Base-by-base conservation (phyloP, 2,797 vertebrate genomes). In the Capromys pilorides region DNA sequence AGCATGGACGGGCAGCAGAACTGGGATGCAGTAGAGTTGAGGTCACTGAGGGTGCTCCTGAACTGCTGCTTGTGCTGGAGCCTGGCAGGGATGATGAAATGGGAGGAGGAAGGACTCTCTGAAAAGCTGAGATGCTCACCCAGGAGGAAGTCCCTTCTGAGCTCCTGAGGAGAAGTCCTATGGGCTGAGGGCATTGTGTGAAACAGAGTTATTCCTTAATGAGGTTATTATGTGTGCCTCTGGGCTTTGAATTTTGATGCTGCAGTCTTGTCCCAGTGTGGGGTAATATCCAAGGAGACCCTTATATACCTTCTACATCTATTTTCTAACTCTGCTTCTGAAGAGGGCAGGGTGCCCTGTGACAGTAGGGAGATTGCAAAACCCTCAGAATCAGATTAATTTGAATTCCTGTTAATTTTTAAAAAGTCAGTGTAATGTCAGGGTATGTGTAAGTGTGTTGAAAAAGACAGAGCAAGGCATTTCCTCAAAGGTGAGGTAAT, bases 331-430 rank as follows among this genome's bases (percentile, higher is more conserved):
- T 62, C 69, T 13, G 69, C 9, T 67, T 93, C 86, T 64, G 33
- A 85, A 64, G 57, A 95, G 71, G 62, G 45, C 61, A 64, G 51
- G 24, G 18, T 41, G 18, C 77, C 64, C 51, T 0, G 67, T 54
- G 49, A 86, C 77, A 88, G 78, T 9, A 33, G 66, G 86, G 54
- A 36, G 61, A 51, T 83, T 57, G 26, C 33, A 67, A 71, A 93
- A 79, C 94, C 57, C 78, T 93, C 66, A 36, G 49, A 79, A 59
- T 16, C 84, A 87, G 73, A 96, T 12, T 33, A 49, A 95, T 91
- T 88, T 95, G 86, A 81, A 86, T 87, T 91, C n/a, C 81, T 36
- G 54, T 24, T 92, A 16, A 92, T 96, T 95, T 95, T 57, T 67
- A 66, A 84, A 86, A 92, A 92, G 77, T 86, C 80, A 57, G 18